Percentiles rank a stretch among this genome's conserved stretches.
Evolutionary conservation across 2,113 vertebrate genomes (phyloP).

Genomic region (Cheirogaleus medius): DNA sequence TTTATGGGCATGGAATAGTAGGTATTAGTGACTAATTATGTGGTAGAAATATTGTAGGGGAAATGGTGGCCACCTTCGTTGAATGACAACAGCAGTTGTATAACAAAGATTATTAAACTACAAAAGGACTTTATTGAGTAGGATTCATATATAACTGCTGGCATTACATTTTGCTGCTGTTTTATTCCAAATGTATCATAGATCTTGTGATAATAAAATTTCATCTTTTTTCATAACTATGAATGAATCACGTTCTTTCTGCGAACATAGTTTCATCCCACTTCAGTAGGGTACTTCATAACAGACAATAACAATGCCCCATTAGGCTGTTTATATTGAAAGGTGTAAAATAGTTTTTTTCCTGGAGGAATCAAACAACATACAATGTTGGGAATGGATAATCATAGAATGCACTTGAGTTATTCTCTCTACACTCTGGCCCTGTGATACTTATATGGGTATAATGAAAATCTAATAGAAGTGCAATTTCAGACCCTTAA

Average conservation of each 20-base stretch:
- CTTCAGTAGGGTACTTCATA: neutral
- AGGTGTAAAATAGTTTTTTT: neutral
- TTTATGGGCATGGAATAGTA: neutral
- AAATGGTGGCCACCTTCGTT: neutral
- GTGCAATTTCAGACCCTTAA: neutral
- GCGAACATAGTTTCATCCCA: neutral
- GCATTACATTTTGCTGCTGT: neutral
- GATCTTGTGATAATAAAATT: neutral
- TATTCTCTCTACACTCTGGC: neutral
- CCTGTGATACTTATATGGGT: neutral
- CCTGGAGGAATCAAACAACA: neutral
- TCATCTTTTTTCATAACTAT: neutral
- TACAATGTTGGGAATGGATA: neutral
- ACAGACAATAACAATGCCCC: neutral
- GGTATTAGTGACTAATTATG: neutral
- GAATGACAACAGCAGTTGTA: neutral
- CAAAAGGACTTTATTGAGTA: neutral
- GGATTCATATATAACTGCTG: neutral
- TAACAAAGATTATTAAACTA: neutral
- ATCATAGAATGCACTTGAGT: neutral
- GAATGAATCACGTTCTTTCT: neutral
- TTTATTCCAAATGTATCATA: neutral
- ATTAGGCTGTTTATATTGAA: neutral
- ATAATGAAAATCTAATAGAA: no score
- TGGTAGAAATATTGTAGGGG: neutral